A percentile compares a stretch with the other conserved stretches of the same genome.
These are phyloP conservation scores for Lithosia quadra DNA, from an alignment of 2,888 invertebrate genomes.

Conservation along the genomic window DNA sequence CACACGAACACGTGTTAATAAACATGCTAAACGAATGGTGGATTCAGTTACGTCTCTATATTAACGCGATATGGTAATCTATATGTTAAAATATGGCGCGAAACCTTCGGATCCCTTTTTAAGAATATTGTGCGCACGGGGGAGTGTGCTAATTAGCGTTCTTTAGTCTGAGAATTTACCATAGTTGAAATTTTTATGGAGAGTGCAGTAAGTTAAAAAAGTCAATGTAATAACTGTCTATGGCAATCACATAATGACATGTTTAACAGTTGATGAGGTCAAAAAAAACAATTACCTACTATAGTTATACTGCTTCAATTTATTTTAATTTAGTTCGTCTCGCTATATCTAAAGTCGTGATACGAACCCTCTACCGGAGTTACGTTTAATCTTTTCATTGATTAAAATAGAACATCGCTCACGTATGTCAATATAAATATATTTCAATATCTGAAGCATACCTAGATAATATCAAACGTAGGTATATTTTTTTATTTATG, in stretches of 20 bases:
- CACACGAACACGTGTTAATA: conserved; percentile 4
- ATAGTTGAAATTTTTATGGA: no score
- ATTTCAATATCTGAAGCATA: background rate
- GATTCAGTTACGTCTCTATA: background rate
- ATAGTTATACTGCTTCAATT: no score
- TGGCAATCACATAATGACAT: no score
- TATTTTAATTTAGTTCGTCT: no score
- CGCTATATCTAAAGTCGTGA: no score
- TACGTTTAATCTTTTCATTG: background rate
- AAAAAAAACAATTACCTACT: no score
- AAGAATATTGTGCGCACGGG: no score
- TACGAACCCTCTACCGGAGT: background rate
- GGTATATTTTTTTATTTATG: conserved; percentile 1
- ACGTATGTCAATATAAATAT: background rate
- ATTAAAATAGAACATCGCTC: background rate
- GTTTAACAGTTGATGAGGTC: no score
- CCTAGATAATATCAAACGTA: conserved; percentile 12
- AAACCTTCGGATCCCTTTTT: background rate
- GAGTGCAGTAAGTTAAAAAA: no score
- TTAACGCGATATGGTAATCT: background rate
- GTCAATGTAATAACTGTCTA: no score
- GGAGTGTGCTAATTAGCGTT: no score
- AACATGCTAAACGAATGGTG: background rate
- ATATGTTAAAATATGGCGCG: background rate
- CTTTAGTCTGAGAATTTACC: no score